phyloP scores from a whole-genome alignment of 1,140 invertebrate genomes.

The Mercenaria mercenaria region DNA sequence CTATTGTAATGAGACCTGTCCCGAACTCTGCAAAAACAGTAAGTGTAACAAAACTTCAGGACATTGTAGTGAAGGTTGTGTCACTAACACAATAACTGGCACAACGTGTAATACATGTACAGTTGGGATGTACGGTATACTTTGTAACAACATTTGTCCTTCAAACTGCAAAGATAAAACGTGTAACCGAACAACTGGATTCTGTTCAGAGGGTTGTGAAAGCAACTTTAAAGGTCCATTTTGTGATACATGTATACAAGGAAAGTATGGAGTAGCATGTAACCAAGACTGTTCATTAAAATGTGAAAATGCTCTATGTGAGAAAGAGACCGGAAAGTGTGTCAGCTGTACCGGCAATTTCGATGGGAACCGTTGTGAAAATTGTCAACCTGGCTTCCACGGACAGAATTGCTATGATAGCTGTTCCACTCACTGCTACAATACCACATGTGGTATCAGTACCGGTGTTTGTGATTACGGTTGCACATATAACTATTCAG shows the following conservation, averaged over 20 bases:
- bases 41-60: neutral
- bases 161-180: neutral
- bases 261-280: neutral
- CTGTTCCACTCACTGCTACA: neutral
- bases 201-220: neutral
- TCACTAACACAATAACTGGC: neutral
- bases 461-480: neutral
- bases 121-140: neutral
- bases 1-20: neutral
- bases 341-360: neutral
- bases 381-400: conserved; percentile 22
- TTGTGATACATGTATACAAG: neutral
- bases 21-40: neutral
- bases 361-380: conserved; percentile 1
- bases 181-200: neutral
- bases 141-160: neutral
- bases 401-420: neutral
- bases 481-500: neutral
- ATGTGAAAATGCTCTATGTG: neutral
- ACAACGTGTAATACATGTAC: neutral
- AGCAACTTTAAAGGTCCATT: neutral
- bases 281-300: neutral
- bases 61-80: neutral
- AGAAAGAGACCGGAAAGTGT: neutral
- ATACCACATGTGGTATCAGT: neutral